Evolutionary conservation across 92 coral and sea anemone species (phyloP), one percentile per base, ranked within the genome.

Genomic region (Pocillopora meandrina): DNA sequence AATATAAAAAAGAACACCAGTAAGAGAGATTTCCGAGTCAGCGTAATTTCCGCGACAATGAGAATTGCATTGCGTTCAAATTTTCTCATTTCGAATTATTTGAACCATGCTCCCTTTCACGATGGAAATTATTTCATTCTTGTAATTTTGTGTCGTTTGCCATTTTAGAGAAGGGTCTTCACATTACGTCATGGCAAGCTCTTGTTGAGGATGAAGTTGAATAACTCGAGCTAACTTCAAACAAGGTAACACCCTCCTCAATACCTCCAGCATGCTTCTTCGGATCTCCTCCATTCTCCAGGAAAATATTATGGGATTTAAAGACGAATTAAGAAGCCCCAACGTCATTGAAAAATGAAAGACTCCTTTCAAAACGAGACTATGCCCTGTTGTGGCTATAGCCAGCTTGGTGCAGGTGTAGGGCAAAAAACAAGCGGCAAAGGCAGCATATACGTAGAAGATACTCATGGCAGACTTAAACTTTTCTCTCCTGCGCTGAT

Each of bases 241-340:
- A 20, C 68, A 60, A 0, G 80, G 56, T 2, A 76, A 61, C 35
- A 60, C 35, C 68, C 33, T 76, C 0, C 3, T 19, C 65, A 42
- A 42, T 33, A 60, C 19, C 35, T 61, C 56, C 56, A 76, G 69
- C 47, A 76, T 68, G 21, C 59, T 16, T 19, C 65, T 17, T 1
- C 80, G 80, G 17, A 76, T 34, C 80, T 76, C 80, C 36, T 31
- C 31, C 80, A 76, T 76, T 36, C 80, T 31, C 80, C 80, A 76
- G 65, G 68, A 76, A 47, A 60, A 76, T 76, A 76, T 76, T 3
- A 76, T 18, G 21, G 80, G 80, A 60, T 76, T 76, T 34, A 76
- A 60, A 12, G 69, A 34, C 18, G 80, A 76, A 34, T 76, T 76
- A 2, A 76, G 35, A 76, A 76, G 61, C 5, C 80, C 80, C 16